Conservation (phyloP, 1,140 invertebrate genomes). For the Metaphire vulgaris region DNA sequence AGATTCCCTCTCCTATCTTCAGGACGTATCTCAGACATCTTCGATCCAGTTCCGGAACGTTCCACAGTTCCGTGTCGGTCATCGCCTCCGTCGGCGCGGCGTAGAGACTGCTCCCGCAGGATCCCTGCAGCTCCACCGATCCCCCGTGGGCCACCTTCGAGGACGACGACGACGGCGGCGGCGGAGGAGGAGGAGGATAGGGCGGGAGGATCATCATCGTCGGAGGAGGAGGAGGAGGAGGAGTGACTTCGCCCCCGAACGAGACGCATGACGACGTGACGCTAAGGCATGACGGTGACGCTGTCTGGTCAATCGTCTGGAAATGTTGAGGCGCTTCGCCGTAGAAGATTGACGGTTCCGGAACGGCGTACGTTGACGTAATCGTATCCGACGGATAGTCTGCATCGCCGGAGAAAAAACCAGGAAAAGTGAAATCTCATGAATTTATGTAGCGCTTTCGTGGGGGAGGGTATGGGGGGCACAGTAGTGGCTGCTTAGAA, state of each 20-base stretch:
- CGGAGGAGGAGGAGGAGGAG: background rate
- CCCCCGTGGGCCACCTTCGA: background rate
- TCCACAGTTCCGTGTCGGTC: background rate
- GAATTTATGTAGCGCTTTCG: background rate
- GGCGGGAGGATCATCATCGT: background rate
- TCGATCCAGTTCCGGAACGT: conserved; percentile 38
- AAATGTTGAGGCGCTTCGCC: background rate
- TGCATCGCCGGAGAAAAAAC: background rate
- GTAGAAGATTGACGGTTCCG: background rate
- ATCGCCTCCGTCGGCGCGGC: background rate
- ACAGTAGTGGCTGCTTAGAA: too few relatives aligned
- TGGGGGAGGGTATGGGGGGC: too few relatives aligned
- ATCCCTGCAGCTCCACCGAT: conserved; percentile 47
- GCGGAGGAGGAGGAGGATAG: background rate
- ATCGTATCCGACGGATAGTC: background rate
- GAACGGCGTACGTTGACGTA: background rate
- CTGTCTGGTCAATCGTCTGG: background rate
- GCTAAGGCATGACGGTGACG: background rate
- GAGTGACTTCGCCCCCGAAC: background rate
- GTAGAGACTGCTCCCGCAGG: background rate
- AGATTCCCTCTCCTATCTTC: conserved; percentile 70
- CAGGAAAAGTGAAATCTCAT: background rate
- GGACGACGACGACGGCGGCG: background rate
- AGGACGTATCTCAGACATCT: conserved; percentile 68
- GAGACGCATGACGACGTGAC: background rate